Base-by-base conservation (phyloP, 2,113 vertebrate genomes). In the Zootoca vivipara region DNA sequence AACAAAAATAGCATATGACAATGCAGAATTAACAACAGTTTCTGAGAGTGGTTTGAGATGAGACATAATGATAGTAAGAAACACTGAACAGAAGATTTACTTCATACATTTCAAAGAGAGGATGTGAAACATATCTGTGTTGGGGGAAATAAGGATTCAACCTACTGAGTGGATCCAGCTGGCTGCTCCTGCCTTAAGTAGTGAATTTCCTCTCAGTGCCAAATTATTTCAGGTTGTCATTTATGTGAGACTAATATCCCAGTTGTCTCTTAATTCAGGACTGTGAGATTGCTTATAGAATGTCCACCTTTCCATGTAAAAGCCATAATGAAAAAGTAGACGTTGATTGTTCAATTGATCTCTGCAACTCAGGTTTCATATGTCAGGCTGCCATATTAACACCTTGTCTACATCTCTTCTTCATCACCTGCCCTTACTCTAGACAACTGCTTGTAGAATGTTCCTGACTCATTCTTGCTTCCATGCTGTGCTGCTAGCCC, bases 401-500 rank as follows among this genome's bases (percentile, higher is more conserved):
- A 16, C 6, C 12, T 65, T 89, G 10, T 77, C 78, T 81, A 10
- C 30, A 40, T 40, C 73, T 91, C 79, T 91, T 93, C 28, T 52
- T 83, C 26, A 38, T 5, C 83, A 7, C 35, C 65, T 91, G 70
- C 85, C 88, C 22, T 90, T 84, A 62, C 46, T 77, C 28, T 89
- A 64, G 28, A 30, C 18, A 22, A 35, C 7, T 52, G 2, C 30
- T 42, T 87, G 58, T 58, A 87, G 87, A 67, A 88, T 88, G 87
- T 83, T 88, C 62, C 40, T 91, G 58, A 70, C 72, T 82, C 75
- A 10, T 64, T 86, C 89, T 89, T 87, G 52, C 86, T 89, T 91
- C 83, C 93, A 92, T 80, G 91, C 92, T 18, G 38, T 92, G 65
- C 87, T 96, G 42, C 73, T 95, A 0, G 42, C 93, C 58, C 84